Evolutionary conservation across 1,140 invertebrate genomes (phyloP).

Genomic region (Leptopilina clavipes): DNA sequence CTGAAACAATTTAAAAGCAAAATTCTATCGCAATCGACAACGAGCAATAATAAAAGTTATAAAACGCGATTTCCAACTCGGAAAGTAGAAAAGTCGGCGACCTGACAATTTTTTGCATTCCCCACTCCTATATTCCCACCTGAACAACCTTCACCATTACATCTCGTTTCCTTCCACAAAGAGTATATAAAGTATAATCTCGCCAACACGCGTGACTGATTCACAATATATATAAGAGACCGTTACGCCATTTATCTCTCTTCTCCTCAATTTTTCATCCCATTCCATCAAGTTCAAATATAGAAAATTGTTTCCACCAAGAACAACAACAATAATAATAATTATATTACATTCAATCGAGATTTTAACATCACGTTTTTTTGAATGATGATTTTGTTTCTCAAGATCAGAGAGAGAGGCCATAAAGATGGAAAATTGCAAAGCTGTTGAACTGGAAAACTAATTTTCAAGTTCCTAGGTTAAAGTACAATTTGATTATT

Average conservation of each 20-base stretch:
- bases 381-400: neutral
- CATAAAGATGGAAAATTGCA: neutral
- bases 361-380: too few species aligned
- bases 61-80: constrained; percentile 40
- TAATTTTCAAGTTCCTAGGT: neutral
- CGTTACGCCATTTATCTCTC: constrained; percentile 29
- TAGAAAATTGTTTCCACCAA: too few species aligned
- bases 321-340: too few species aligned
- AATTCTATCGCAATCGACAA: neutral
- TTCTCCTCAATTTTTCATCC: neutral
- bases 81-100: constrained; percentile 37
- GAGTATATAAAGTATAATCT: constrained; percentile 9
- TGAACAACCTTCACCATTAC: constrained; percentile 26
- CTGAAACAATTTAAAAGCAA: neutral
- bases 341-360: too few species aligned
- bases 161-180: constrained; percentile 29
- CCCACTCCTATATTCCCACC: neutral
- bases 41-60: neutral
- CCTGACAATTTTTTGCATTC: neutral
- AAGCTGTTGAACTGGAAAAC: neutral
- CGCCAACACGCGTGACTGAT: constrained; percentile 29
- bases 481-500: constrained; percentile 16
- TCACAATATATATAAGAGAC: neutral
- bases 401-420: neutral
- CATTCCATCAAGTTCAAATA: constrained; percentile 3